Evolutionary conservation across 37 sponge, comb jelly and placozoan species (phyloP).

Genomic region (Geodia barretti): DNA sequence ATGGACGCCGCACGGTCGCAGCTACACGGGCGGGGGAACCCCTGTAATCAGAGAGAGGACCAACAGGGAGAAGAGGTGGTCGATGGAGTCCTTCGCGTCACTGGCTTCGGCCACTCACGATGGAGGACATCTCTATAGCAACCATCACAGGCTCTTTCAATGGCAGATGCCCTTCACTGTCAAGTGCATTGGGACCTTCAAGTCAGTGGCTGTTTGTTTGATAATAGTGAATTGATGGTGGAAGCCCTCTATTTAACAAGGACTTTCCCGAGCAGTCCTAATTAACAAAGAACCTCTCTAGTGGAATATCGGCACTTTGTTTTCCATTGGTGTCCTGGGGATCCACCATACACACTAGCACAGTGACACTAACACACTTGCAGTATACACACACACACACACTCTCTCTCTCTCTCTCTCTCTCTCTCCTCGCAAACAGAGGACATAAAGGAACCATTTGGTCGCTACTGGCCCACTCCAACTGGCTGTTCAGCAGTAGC

Average conservation of each 20-base stretch:
- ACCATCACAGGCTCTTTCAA: slow-evolving; percentile 7
- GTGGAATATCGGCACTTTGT: neutral
- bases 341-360: no score
- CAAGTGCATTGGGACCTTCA: slow-evolving; percentile 95
- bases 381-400: slow-evolving; percentile 32
- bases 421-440: slow-evolving; percentile 19
- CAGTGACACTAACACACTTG: slow-evolving; percentile 9
- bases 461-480: slow-evolving; percentile 55
- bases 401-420: neutral
- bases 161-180: slow-evolving; percentile 96
- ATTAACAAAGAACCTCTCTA: neutral
- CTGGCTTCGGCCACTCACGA: neutral
- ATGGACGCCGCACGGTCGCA: neutral
- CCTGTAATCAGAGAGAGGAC: neutral
- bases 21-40: neutral
- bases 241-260: neutral
- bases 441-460: slow-evolving; percentile 87
- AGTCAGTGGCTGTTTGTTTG: no score
- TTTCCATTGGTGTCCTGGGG: neutral
- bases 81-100: slow-evolving; percentile 54
- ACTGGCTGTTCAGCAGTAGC: slow-evolving; percentile 77
- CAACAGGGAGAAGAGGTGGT: slow-evolving; percentile 44
- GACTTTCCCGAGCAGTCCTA: neutral
- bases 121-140: neutral
- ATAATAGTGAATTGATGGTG: no score